Evolutionary conservation across 2,888 invertebrate species (phyloP).

Genomic region (Heliconius sara): DNA sequence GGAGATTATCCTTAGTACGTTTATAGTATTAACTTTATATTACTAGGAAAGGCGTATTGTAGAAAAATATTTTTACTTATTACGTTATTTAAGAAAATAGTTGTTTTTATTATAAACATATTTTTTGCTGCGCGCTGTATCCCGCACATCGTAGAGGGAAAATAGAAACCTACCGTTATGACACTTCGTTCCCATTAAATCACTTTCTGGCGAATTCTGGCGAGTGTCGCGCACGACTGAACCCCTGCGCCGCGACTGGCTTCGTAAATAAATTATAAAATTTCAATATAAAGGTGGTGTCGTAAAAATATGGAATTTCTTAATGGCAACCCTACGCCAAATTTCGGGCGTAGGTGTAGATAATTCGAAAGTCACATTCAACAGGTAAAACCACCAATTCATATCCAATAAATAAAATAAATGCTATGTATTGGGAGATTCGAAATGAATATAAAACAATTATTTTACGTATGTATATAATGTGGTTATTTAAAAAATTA

Average conservation of each 20-base stretch:
- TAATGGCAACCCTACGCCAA: slow-evolving; percentile 6
- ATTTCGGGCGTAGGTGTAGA: slow-evolving; percentile 30
- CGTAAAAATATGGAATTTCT: not conserved
- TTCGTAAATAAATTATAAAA: not conserved
- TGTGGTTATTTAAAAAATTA: not conserved
- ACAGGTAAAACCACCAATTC: slow-evolving; percentile 39
- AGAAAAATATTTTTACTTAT: not conserved
- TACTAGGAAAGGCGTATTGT: not conserved
- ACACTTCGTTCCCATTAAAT: not conserved
- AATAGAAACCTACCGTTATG: not conserved
- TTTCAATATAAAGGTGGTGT: not conserved
- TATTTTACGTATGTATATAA: slow-evolving; percentile 17
- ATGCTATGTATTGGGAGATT: slow-evolving; percentile 28
- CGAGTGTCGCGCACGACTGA: not conserved
- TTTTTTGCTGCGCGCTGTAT: no score
- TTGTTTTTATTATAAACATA: not conserved
- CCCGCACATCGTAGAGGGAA: not conserved
- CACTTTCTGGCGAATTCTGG: not conserved
- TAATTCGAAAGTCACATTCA: slow-evolving; percentile 38
- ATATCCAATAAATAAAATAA: slow-evolving; percentile 39
- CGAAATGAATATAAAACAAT: slow-evolving; percentile 40
- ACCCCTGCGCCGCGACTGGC: not conserved
- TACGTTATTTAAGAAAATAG: not conserved
- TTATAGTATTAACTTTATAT: not conserved
- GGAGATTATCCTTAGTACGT: slow-evolving; percentile 1